A percentile compares a stretch with the other conserved stretches of the same genome.
These are phyloP conservation scores for Noctua janthina DNA, from an alignment of 2,888 invertebrate species.

Conservation along the genomic window DNA sequence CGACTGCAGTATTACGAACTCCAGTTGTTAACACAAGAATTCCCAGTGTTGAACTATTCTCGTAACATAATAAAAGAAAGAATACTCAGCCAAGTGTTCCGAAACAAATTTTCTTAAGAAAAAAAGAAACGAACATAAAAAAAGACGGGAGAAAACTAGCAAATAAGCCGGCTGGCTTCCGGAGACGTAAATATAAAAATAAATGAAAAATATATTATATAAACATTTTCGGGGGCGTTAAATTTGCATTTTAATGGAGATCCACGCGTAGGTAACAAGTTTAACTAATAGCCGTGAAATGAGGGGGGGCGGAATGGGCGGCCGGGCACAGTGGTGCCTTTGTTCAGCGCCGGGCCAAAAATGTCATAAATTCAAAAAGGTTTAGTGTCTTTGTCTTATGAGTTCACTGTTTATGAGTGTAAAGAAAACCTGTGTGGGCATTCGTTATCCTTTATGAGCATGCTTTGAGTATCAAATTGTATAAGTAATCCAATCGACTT, in stretches of 20 bases:
- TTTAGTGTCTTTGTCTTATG: conserved; percentile 63
- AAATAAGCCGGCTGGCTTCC: conserved; percentile 56
- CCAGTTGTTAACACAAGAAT: conserved; percentile 48
- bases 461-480: conserved; percentile 18
- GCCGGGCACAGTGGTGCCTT: conserved; percentile 62
- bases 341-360: conserved; percentile 64
- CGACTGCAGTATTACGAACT: conserved; percentile 35
- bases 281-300: conserved; percentile 89
- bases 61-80: conserved; percentile 57
- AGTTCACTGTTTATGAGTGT: conserved; percentile 57
- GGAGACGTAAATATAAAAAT: conserved; percentile 73
- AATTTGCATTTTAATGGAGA: conserved; percentile 91
- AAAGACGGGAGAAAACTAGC: conserved; percentile 54
- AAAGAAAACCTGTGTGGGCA: conserved; percentile 45
- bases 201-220: conserved; percentile 83
- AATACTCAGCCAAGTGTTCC: conserved; percentile 53
- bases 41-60: conserved; percentile 55
- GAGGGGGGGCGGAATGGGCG: conserved; percentile 77
- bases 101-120: conserved; percentile 49
- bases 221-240: conserved; percentile 86
- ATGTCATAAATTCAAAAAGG: conserved; percentile 66
- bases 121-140: conserved; percentile 49
- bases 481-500: neutral
- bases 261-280: conserved; percentile 89
- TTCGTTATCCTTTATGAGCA: conserved; percentile 33